These are phyloP conservation scores for Callospermophilus lateralis DNA, from an alignment of 2,113 vertebrate genomes.

Conservation along the genomic window DNA sequence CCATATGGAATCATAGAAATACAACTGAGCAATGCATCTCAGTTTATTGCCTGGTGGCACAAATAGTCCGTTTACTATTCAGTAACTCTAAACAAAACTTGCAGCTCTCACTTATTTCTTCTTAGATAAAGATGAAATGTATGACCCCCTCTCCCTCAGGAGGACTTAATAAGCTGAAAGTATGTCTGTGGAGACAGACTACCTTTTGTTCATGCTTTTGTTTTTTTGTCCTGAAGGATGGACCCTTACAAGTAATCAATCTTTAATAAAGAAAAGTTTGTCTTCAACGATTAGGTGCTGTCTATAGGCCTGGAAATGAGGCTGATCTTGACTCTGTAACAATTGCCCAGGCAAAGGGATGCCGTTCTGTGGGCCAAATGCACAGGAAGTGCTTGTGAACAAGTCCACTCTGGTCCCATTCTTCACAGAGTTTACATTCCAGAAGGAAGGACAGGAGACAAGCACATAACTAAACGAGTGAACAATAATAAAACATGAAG, in stretches of 20 bases:
- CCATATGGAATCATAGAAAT: not conserved
- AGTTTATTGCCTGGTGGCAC: too few species aligned
- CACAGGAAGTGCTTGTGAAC: not conserved
- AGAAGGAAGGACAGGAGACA: not conserved
- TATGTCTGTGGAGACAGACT: not conserved
- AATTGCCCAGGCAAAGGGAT: not conserved
- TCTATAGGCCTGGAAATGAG: not conserved
- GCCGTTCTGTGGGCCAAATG: not conserved
- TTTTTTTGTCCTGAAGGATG: not conserved
- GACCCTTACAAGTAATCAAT: too few species aligned
- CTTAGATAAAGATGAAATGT: not conserved
- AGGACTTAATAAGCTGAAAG: fast-evolving
- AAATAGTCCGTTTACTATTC: too few species aligned
- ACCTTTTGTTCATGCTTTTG: not conserved
- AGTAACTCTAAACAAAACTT: not conserved
- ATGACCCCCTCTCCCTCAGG: fast-evolving
- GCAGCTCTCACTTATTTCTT: not conserved
- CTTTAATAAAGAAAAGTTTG: not conserved
- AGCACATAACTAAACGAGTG: not conserved
- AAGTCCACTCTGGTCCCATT: too few species aligned
- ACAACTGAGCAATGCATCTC: not conserved
- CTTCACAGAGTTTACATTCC: not conserved
- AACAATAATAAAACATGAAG: fast-evolving
- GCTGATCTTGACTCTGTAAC: not conserved
- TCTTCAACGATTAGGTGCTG: not conserved